Evolutionary conservation across 2,888 invertebrate genomes (phyloP).

Genomic region (Cryptosula pallasiana): DNA sequence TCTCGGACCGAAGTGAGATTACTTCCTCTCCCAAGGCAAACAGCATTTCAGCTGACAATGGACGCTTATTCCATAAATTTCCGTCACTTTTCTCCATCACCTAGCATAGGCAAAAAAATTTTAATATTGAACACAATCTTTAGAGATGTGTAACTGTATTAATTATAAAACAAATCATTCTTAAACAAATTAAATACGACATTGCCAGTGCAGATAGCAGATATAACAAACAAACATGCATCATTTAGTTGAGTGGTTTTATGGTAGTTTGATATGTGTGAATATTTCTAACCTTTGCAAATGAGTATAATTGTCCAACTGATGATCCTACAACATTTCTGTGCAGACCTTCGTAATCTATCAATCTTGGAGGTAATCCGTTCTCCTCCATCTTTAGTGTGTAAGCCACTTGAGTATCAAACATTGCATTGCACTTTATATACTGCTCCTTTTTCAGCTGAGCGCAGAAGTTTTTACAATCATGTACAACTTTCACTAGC

Average conservation of each 20-base stretch:
- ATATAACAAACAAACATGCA: neutral
- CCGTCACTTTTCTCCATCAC: neutral
- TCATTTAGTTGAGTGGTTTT: neutral
- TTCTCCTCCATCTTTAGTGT: slow-evolving; percentile 18
- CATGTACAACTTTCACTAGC: slow-evolving; percentile 16
- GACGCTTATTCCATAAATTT: slow-evolving; percentile 6
- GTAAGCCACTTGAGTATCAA: slow-evolving; percentile 20
- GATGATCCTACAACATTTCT: neutral
- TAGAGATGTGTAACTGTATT: too few species aligned
- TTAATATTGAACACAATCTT: too few species aligned
- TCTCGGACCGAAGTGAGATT: neutral
- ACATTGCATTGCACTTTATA: slow-evolving; percentile 1
- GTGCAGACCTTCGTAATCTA: neutral
- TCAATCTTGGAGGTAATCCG: slow-evolving; percentile 4
- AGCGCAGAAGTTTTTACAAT: slow-evolving; percentile 2
- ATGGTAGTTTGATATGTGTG: too few species aligned
- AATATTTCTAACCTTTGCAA: slow-evolving; percentile 2
- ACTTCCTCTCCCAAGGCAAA: slow-evolving; percentile 2
- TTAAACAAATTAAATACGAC: too few species aligned
- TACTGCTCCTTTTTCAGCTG: neutral
- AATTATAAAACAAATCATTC: too few species aligned
- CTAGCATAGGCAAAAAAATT: too few species aligned
- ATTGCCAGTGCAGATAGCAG: too few species aligned
- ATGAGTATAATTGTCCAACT: neutral
- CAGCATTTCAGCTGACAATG: slow-evolving; percentile 3